Base-by-base conservation (phyloP, 35 echinoderm and acorn worm species). In the Patiria miniata region DNA sequence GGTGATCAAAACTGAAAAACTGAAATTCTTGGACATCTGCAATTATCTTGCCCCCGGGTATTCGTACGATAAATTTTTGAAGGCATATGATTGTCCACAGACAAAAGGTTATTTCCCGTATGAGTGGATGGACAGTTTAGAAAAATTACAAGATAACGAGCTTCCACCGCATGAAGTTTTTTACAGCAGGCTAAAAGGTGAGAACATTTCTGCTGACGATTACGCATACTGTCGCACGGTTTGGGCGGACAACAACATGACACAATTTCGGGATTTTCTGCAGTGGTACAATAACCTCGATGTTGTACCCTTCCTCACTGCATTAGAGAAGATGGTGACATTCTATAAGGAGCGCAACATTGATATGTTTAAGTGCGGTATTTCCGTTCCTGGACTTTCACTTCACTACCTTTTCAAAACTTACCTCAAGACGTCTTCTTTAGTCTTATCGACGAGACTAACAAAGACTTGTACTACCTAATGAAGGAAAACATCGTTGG, bases 201-300 rank as follows among this genome's bases (percentile, higher is more conserved):
- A 36, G 32, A 54, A 82, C 59, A 85, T 92, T 14, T 61, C 78
- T 8, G 79, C 82, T 1, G 84, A 86, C 69, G 84, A 87, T 19
- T 92, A 92, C 42, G 18, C 37, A 12, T 82, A 86, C 83, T 91
- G 89, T 61, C 68, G 52, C 39, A 36, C 86, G 60, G 89, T 86
- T 1, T 91, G 81, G 81, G 29, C 26, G 58, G 39, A 53, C 21
- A 12, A 91, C n/a, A 37, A 73, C 12, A 91, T 91, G 83, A 28
- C 9, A 19, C 79, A 69, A 17, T 51, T 91, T 9, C 26, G 40
- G 30, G 85, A 84, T n/a, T 93, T 93, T 26, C 81, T 92, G 5
- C 28, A 68, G 19, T 92, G 84, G 90, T 92, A 92, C 77, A 92
- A 87, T 39, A 92, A 92, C 52, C 78, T 76, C 54, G 84, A 86